These are phyloP conservation scores for Margarornis squamiger DNA, from an alignment of 2,797 vertebrate species.

Conservation along the genomic window DNA sequence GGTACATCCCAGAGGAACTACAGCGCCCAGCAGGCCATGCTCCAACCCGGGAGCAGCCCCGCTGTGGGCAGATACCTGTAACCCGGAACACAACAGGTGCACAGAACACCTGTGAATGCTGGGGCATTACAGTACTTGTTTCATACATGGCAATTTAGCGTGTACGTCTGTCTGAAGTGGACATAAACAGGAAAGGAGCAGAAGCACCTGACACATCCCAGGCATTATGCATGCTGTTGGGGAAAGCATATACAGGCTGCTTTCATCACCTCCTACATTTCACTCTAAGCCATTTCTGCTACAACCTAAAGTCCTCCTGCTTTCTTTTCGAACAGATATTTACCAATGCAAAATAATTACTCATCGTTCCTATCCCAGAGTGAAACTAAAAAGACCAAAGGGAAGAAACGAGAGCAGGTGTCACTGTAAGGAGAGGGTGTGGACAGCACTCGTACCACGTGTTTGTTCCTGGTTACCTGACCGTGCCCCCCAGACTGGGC, in stretches of 20 bases:
- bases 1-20: neutral
- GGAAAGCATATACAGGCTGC: neutral
- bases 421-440: neutral
- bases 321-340: neutral
- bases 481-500: fast-evolving
- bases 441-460: neutral
- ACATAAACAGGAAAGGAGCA: neutral
- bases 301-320: neutral
- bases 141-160: fast-evolving
- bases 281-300: neutral
- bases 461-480: fast-evolving
- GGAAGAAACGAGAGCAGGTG: neutral
- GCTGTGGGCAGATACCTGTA: neutral
- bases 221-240: neutral
- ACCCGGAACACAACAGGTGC: neutral
- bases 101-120: neutral
- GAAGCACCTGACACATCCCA: neutral
- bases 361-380: neutral
- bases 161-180: fast-evolving
- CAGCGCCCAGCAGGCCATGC: fast-evolving
- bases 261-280: neutral
- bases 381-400: neutral
- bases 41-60: fast-evolving
- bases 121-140: fast-evolving
- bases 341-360: neutral